These are phyloP conservation scores for Psix sp. DNA, from an alignment of 1,140 invertebrate genomes.

Conservation along the genomic window DNA sequence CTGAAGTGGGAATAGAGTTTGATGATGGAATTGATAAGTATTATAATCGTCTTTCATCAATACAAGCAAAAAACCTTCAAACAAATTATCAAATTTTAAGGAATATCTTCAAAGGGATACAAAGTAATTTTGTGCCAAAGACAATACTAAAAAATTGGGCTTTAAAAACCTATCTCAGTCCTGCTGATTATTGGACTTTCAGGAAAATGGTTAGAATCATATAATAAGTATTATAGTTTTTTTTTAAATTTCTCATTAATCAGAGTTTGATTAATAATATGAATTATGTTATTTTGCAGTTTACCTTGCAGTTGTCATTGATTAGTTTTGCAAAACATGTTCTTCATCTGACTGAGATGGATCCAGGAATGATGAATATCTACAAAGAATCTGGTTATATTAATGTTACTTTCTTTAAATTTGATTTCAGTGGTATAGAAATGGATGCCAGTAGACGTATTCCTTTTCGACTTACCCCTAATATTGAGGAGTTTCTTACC, in stretches of 20 bases:
- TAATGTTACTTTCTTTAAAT: constrained; percentile 97
- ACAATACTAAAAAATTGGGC: constrained; percentile 95
- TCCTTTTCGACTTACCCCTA: constrained; percentile 96
- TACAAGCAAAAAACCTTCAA: constrained; percentile 92
- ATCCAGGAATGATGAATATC: constrained; percentile 98
- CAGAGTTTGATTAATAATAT: background rate
- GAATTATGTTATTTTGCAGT: constrained; percentile 82
- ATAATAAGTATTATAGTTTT: too few relatives aligned
- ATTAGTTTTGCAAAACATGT: constrained; percentile 96
- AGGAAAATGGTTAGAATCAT: constrained; percentile 89
- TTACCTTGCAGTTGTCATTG: constrained; percentile 93
- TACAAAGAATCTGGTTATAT: constrained; percentile 97
- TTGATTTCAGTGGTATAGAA: constrained; percentile 95
- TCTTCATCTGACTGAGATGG: constrained; percentile 94
- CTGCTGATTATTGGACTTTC: constrained; percentile 98
- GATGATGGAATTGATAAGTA: constrained; percentile 92
- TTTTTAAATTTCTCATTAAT: too few relatives aligned
- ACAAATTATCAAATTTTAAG: constrained; percentile 93
- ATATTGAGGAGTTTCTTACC: constrained; percentile 94
- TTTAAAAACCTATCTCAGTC: constrained; percentile 88
- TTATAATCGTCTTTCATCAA: constrained; percentile 92
- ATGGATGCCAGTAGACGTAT: constrained; percentile 94
- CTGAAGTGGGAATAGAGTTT: constrained; percentile 87
- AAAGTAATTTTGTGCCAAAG: constrained; percentile 91
- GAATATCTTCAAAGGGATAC: constrained; percentile 93